Conservation (phyloP, 2,888 invertebrate genomes). For the Tuta absoluta region DNA sequence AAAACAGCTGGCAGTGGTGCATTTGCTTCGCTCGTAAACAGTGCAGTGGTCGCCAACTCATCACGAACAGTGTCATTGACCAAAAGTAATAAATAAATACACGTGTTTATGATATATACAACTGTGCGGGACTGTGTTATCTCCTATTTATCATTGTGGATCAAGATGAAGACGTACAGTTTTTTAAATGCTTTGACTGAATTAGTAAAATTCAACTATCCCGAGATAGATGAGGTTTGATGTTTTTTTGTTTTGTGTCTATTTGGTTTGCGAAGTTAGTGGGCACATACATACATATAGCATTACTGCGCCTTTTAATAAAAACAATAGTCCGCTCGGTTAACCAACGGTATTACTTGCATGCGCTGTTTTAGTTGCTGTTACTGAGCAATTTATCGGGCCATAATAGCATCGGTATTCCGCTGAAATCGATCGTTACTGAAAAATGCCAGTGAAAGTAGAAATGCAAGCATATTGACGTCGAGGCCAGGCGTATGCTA, state of each 20-base stretch:
- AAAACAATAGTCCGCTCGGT: background rate
- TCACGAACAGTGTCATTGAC: conserved; percentile 33
- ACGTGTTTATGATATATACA: conserved; percentile 37
- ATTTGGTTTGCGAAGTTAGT: background rate
- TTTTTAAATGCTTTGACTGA: conserved; percentile 46
- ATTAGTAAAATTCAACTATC: conserved; percentile 53
- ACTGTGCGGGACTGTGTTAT: conserved; percentile 44
- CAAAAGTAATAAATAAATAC: conserved; percentile 35
- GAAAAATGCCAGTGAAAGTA: conserved; percentile 51
- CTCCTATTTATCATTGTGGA: conserved; percentile 39
- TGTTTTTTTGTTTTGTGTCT: background rate
- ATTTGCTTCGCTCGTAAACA: conserved; percentile 17
- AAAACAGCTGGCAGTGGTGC: conserved; percentile 30
- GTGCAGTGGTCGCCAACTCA: conserved; percentile 42
- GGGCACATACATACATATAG: background rate
- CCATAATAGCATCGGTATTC: conserved; percentile 30
- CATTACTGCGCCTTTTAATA: background rate
- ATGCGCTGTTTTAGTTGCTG: conserved; percentile 28
- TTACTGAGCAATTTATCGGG: conserved; percentile 25
- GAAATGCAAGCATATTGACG: conserved; percentile 35
- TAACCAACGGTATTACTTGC: conserved; percentile 26
- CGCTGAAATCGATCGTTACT: conserved; percentile 32
- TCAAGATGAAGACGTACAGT: conserved; percentile 48
- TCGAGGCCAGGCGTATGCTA: conserved; percentile 34
- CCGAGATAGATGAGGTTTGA: conserved; percentile 42